phyloP scores from a whole-genome alignment of 92 coral and sea anemone genomes.

The Heliopora coerulea region DNA sequence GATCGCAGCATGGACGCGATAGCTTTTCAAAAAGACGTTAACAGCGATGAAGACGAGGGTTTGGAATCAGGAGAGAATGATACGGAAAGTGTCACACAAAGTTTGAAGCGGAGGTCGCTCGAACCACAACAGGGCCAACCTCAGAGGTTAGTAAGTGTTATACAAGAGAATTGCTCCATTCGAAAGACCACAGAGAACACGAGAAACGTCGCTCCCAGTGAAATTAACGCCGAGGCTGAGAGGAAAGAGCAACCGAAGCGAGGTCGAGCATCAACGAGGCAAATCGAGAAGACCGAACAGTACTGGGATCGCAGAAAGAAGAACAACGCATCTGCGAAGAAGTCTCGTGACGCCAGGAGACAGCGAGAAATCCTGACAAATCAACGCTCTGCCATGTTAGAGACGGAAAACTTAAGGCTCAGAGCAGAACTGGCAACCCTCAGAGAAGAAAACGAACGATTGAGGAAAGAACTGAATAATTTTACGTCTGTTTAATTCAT shows the following conservation, averaged over 20 bases:
- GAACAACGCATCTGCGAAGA: constrained; percentile 31
- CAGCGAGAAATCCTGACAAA: constrained; percentile 23
- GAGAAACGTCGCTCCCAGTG: background rate
- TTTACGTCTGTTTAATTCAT: background rate
- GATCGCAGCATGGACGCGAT: background rate
- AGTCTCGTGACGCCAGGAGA: constrained; percentile 32
- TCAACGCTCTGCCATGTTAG: constrained; percentile 33
- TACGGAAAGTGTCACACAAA: background rate
- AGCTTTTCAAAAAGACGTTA: background rate
- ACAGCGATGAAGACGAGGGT: constrained; percentile 33
- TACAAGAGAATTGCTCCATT: background rate
- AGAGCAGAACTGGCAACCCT: constrained; percentile 35
- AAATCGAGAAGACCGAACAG: constrained; percentile 34
- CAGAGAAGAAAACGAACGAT: constrained; percentile 12
- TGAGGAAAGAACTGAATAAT: constrained; percentile 13
- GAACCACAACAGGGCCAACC: background rate
- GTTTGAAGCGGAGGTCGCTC: background rate
- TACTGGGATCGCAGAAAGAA: constrained; percentile 43
- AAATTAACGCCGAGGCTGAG: background rate
- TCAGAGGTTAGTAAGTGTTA: constrained; percentile 2
- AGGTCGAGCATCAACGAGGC: constrained; percentile 34
- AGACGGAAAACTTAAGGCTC: constrained; percentile 23
- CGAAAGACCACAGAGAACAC: background rate
- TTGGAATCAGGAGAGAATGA: constrained; percentile 17
- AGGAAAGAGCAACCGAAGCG: constrained; percentile 7